A percentile compares a stretch with the other conserved stretches of the same genome.
Conservation (phyloP, 2,888 invertebrate species). For the Cynaeus angustus region DNA sequence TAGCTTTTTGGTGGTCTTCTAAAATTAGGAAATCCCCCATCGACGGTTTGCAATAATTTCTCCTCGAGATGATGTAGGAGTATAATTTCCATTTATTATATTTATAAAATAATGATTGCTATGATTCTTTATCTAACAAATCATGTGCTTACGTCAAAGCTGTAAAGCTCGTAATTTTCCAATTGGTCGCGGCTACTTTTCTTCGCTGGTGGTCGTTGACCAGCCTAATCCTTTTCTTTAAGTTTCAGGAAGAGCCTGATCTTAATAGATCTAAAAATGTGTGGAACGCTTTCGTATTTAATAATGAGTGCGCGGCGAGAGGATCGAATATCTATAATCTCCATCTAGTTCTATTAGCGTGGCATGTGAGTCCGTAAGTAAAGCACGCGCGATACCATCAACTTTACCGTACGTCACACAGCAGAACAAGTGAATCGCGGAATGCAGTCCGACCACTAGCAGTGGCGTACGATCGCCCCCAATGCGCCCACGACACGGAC, state of each 20-base stretch:
- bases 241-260: background rate
- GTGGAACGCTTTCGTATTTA: conserved; percentile 21
- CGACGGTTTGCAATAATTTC: background rate
- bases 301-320: conserved; percentile 41
- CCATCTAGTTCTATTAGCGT: conserved; percentile 62
- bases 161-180: conserved; percentile 4
- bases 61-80: background rate
- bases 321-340: conserved; percentile 55
- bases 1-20: too few relatives aligned
- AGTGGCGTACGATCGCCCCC: conserved; percentile 56
- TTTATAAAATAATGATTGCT: background rate
- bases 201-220: conserved; percentile 2
- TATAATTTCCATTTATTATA: conserved; percentile 2
- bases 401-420: conserved; percentile 61
- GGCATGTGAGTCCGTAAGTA: conserved; percentile 62
- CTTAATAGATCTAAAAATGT: conserved; percentile 1
- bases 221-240: conserved; percentile 1
- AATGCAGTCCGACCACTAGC: conserved; percentile 65
- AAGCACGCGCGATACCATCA: conserved; percentile 60
- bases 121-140: background rate
- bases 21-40: too few relatives aligned
- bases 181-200: background rate
- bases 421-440: conserved; percentile 66
- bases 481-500: conserved; percentile 55
- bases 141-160: conserved; percentile 1